A percentile compares a stretch with the other conserved stretches of the same genome.
These are phyloP conservation scores for Oceanodroma leucorhoa DNA, from an alignment of 2,797 vertebrate species.

Conservation along the genomic window DNA sequence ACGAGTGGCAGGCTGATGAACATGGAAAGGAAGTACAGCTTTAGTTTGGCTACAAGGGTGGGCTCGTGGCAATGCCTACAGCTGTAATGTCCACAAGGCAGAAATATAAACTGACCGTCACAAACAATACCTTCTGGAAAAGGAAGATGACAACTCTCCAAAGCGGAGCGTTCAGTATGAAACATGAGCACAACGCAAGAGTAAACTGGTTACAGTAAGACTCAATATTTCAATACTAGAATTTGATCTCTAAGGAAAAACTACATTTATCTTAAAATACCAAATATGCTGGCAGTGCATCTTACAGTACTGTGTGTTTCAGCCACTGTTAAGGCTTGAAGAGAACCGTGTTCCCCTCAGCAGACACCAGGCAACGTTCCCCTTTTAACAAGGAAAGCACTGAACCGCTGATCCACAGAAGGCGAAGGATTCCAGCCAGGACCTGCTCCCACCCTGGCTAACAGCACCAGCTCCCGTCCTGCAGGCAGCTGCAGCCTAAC, in stretches of 20 bases:
- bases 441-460: not conserved
- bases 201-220: conserved; percentile 34
- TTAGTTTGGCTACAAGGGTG: not conserved
- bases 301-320: conserved; percentile 57
- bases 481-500: conserved; percentile 27
- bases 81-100: not conserved
- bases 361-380: not conserved
- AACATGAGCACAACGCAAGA: not conserved
- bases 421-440: not conserved
- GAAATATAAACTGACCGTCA: not conserved
- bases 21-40: not conserved
- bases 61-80: not conserved
- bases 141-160: not conserved
- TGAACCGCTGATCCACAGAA: not conserved
- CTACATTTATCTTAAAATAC: conserved; percentile 36
- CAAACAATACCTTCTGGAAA: not conserved
- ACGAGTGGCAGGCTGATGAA: not conserved
- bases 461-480: not conserved
- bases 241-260: conserved; percentile 49
- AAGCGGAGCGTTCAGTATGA: not conserved
- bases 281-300: conserved; percentile 67
- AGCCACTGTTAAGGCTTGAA: conserved; percentile 67
- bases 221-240: conserved; percentile 25
- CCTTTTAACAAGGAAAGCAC: conserved; percentile 14
- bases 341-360: conserved; percentile 19